Percentiles rank a stretch among this genome's conserved stretches.
phyloP scores from a whole-genome alignment of 2,888 invertebrate genomes.

The Fissipunctia ypsillon region DNA sequence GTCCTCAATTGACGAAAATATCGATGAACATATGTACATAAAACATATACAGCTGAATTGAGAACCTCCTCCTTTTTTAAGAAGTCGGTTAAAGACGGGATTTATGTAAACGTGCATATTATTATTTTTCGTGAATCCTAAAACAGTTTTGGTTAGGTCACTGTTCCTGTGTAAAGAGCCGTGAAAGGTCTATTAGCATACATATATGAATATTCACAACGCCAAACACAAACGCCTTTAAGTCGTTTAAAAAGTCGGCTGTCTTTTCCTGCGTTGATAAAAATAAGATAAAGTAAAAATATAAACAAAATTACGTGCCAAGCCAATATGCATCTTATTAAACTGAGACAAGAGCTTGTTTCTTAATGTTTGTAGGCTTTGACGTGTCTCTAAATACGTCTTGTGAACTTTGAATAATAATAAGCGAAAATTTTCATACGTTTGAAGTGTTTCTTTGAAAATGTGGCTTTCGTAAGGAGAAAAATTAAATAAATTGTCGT shows the following conservation, averaged over 20 bases:
- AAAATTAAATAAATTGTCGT: constrained; percentile 62
- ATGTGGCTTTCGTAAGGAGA: constrained; percentile 63
- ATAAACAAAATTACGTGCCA: constrained; percentile 70
- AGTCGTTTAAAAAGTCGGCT: constrained; percentile 70
- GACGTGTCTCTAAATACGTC: constrained; percentile 73
- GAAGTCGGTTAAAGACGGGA: not conserved
- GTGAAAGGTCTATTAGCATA: constrained; percentile 66
- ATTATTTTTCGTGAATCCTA: constrained; percentile 17
- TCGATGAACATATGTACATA: no score
- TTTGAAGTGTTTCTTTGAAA: constrained; percentile 77
- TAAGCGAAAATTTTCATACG: constrained; percentile 68
- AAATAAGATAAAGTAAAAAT: constrained; percentile 73
- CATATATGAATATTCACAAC: constrained; percentile 78
- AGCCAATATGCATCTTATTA: constrained; percentile 74
- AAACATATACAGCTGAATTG: no score
- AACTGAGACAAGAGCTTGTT: constrained; percentile 64
- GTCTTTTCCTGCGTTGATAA: constrained; percentile 73
- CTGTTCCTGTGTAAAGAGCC: constrained; percentile 41
- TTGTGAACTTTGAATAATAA: constrained; percentile 78
- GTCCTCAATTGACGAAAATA: no score
- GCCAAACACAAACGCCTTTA: constrained; percentile 68
- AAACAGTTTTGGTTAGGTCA: constrained; percentile 33
- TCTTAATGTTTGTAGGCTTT: constrained; percentile 66
- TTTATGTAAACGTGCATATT: constrained; percentile 14
- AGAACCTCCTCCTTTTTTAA: no score